Conservation (phyloP, 2,113 vertebrate species). For the Actenoides lindsayi region DNA sequence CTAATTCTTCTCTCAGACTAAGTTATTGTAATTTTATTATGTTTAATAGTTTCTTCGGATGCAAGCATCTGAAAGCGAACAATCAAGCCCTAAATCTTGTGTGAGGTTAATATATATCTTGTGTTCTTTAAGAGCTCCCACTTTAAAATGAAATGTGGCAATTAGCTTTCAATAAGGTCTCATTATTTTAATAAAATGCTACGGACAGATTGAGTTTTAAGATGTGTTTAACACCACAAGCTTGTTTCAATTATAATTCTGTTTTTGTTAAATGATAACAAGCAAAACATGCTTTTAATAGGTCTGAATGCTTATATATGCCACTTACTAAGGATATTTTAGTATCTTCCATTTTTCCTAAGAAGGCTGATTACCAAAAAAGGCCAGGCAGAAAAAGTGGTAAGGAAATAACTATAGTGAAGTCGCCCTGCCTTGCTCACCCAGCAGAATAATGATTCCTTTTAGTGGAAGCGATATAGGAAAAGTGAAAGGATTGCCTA, state of each 20-base stretch:
- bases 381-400: neutral
- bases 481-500: neutral
- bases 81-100: neutral
- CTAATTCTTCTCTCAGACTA: neutral
- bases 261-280: neutral
- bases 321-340: neutral
- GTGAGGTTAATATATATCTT: neutral
- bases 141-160: neutral
- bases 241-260: neutral
- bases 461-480: neutral
- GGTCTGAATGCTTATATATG: neutral
- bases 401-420: neutral
- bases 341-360: neutral
- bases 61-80: neutral
- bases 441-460: neutral
- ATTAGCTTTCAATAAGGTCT: neutral
- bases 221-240: neutral
- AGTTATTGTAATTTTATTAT: neutral
- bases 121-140: neutral
- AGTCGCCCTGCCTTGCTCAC: neutral
- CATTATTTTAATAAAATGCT: neutral
- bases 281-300: neutral
- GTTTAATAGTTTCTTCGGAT: neutral
- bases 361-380: neutral
- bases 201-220: neutral